Evolutionary conservation across 1,140 invertebrate genomes (phyloP).

Genomic region (Phenacoccus solenopsis): DNA sequence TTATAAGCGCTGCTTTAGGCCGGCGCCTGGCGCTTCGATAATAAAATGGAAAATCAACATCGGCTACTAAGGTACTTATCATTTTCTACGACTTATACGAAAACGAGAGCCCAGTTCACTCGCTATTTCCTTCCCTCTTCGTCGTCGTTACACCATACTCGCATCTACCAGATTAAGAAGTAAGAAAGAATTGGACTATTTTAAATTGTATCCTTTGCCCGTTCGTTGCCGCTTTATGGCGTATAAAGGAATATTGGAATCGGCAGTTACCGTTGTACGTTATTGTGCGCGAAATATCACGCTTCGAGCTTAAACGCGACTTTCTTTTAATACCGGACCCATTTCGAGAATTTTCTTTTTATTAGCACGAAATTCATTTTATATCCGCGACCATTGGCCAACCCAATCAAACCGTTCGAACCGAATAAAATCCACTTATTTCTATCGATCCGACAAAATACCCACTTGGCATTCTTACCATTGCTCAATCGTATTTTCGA

Average conservation of each 20-base stretch:
- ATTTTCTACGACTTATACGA: not conserved
- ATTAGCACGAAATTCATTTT: not conserved
- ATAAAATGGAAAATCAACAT: not conserved
- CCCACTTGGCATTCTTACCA: too few species aligned
- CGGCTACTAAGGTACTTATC: not conserved
- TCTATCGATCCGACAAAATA: too few species aligned
- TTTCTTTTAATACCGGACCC: not conserved
- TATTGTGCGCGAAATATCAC: not conserved
- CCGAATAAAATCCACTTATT: not conserved
- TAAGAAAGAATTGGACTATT: not conserved
- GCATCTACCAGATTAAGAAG: not conserved
- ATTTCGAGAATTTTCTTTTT: not conserved
- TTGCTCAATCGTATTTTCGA: not conserved
- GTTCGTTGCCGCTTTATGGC: not conserved
- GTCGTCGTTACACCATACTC: not conserved
- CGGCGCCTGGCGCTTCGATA: too few species aligned
- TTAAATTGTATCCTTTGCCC: not conserved
- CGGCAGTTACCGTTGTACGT: not conserved
- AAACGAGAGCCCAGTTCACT: not conserved
- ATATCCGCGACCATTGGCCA: not conserved
- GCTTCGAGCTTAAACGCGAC: not conserved
- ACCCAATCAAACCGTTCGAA: not conserved
- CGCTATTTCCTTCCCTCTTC: too few species aligned
- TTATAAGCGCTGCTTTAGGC: not conserved
- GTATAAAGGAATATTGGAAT: not conserved